Evolutionary conservation across 1,140 invertebrate species (phyloP).

Genomic region (Procambarus clarkii): DNA sequence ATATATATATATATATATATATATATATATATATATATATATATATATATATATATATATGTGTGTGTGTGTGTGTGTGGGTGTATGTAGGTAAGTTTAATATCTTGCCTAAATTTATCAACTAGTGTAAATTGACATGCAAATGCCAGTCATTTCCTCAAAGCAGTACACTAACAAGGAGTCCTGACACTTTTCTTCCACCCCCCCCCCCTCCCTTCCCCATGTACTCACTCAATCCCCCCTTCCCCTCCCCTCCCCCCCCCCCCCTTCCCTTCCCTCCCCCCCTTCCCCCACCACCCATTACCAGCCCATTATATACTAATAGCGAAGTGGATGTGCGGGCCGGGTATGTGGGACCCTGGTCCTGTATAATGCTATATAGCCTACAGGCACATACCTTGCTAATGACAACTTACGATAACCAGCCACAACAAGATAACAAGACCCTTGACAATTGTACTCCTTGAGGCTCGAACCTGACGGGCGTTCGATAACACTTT

Average conservation of each 20-base stretch:
- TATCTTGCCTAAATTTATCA: neutral
- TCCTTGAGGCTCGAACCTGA: conserved; percentile 16
- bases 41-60: neutral
- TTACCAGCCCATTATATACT: too few species aligned
- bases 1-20: too few species aligned
- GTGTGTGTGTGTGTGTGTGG: neutral
- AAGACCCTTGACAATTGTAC: conserved; percentile 32
- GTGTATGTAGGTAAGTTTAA: neutral
- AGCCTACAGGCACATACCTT: too few species aligned
- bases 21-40: too few species aligned
- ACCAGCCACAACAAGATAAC: neutral
- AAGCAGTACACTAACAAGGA: too few species aligned
- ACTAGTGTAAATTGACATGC: neutral
- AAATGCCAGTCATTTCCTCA: neutral
- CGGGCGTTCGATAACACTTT: conserved; percentile 46
- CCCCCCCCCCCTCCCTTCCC: neutral
- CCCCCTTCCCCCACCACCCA: neutral
- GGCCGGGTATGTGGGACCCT: too few species aligned
- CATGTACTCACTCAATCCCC: neutral
- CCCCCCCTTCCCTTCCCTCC: neutral
- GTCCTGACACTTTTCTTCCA: neutral
- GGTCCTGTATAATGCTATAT: too few species aligned
- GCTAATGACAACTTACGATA: neutral
- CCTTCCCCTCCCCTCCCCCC: neutral
- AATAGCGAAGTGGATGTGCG: too few species aligned